These are phyloP conservation scores for Tigriopus californicus DNA, from an alignment of 2,888 invertebrate genomes.

Conservation along the genomic window DNA sequence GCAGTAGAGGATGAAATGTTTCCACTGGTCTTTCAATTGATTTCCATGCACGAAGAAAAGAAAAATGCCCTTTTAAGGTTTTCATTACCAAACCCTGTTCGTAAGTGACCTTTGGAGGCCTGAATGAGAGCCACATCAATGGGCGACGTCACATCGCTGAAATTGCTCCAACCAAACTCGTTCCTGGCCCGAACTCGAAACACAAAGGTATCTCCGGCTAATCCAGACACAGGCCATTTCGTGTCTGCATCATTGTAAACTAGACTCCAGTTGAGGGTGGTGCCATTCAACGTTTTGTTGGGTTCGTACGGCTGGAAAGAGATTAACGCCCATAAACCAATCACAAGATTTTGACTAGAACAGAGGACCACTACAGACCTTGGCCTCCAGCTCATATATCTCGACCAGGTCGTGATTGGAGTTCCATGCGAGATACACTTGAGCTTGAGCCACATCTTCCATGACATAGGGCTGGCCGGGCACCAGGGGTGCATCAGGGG, in stretches of 20 bases:
- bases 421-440: neutral
- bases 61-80: no score
- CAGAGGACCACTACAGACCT: neutral
- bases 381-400: neutral
- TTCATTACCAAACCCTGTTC: no score
- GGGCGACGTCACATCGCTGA: conserved; percentile 44
- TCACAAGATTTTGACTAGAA: no score
- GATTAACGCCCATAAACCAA: no score
- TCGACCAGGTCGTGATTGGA: neutral
- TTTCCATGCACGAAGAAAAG: no score
- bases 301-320: no score
- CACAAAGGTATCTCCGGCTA: neutral
- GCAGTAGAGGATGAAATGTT: conserved; percentile 26
- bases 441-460: neutral
- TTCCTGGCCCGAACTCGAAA: conserved; percentile 57
- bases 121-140: conserved; percentile 35
- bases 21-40: no score
- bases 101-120: no score
- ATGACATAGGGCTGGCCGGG: neutral
- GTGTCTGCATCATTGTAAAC: neutral
- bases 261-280: neutral
- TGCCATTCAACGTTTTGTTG: no score
- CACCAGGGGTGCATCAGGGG: neutral
- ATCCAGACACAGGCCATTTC: neutral
- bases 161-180: conserved; percentile 58